Percentiles rank a stretch among this genome's conserved stretches.
phyloP scores from a whole-genome alignment of 2,113 vertebrate species.

The Dasypus novemcinctus region DNA sequence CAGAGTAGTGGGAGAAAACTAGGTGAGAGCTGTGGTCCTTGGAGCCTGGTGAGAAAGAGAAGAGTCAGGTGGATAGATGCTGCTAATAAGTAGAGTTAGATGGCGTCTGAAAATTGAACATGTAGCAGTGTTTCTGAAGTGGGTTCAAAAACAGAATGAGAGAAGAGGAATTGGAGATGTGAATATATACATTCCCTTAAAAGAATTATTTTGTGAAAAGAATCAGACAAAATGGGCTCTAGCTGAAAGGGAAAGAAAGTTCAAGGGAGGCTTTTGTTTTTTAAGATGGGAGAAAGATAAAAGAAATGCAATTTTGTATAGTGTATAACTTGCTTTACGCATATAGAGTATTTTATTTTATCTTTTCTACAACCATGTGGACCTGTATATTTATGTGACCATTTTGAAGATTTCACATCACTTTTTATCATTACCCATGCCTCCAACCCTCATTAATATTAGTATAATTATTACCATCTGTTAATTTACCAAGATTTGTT shows the following conservation, averaged over 20 bases:
- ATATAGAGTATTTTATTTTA: background rate
- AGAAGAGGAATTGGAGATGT: background rate
- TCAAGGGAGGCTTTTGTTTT: background rate
- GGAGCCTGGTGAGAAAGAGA: background rate
- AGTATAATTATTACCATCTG: background rate
- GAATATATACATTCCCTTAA: background rate
- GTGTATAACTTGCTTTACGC: background rate
- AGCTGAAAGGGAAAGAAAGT: background rate
- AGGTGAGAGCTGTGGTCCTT: background rate
- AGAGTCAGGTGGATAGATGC: background rate
- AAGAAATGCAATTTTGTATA: slow-evolving; percentile 4
- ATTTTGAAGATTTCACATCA: slow-evolving; percentile 20
- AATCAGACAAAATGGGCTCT: background rate
- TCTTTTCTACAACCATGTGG: background rate
- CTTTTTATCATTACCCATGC: background rate
- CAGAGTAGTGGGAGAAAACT: no score
- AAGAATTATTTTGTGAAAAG: background rate
- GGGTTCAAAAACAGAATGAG: background rate
- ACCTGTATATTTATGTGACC: background rate
- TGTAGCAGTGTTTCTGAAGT: background rate
- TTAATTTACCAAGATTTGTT: background rate
- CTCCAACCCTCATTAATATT: background rate
- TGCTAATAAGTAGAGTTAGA: background rate
- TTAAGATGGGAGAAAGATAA: background rate
- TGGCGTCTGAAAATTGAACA: background rate